These are phyloP conservation scores for Colostygia pectinataria DNA, from an alignment of 2,888 invertebrate species.

Conservation along the genomic window DNA sequence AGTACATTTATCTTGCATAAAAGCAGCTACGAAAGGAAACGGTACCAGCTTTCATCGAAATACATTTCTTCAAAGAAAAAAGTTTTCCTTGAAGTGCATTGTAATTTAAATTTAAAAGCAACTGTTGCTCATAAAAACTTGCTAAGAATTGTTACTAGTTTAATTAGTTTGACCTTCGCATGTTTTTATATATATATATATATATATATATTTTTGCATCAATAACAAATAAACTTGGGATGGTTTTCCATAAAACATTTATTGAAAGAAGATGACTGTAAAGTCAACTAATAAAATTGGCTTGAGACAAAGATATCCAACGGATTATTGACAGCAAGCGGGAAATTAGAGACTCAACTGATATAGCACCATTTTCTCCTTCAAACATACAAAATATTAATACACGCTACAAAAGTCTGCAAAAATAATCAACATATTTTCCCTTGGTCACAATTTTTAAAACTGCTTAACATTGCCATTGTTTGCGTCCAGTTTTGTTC, in stretches of 20 bases:
- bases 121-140: constrained; percentile 13
- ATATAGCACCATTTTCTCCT: neutral
- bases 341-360: no score
- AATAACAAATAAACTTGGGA: no score
- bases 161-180: no score
- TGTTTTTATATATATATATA: no score
- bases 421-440: constrained; percentile 26
- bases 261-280: no score
- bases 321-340: no score
- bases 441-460: constrained; percentile 27
- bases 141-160: no score
- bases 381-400: neutral
- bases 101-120: constrained; percentile 20
- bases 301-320: no score
- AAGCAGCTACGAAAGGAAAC: constrained; percentile 51
- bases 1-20: constrained; percentile 59
- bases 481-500: constrained; percentile 53
- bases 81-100: constrained; percentile 28
- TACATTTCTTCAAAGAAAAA: constrained; percentile 50
- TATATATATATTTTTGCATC: no score
- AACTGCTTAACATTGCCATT: constrained; percentile 46
- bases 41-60: constrained; percentile 48
- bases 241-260: no score
- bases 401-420: neutral
- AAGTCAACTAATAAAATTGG: no score